A percentile compares a stretch with the other conserved stretches of the same genome.
These are phyloP conservation scores for Tenthredo mesomela DNA, from an alignment of 2,888 invertebrate species.

Conservation along the genomic window DNA sequence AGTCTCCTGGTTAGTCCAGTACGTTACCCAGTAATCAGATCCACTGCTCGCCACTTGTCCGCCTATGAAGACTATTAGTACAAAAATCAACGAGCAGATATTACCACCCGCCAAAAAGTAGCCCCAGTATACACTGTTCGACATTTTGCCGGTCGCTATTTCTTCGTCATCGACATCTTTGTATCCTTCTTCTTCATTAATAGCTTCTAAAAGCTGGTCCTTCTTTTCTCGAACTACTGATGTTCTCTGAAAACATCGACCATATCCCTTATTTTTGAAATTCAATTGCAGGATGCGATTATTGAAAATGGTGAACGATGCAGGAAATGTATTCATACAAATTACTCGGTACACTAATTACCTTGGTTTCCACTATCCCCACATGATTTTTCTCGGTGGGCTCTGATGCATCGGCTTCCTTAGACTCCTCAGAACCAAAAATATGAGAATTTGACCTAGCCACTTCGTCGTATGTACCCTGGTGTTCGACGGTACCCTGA, in stretches of 20 bases:
- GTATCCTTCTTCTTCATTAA: no score
- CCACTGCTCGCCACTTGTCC: constrained; percentile 84
- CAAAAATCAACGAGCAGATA: constrained; percentile 78
- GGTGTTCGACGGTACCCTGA: constrained; percentile 68
- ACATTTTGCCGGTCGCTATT: constrained; percentile 76
- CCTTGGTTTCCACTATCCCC: no score
- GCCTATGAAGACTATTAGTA: constrained; percentile 80
- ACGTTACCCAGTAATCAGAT: constrained; percentile 87
- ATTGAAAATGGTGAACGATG: no score
- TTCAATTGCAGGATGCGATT: no score
- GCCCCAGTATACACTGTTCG: constrained; percentile 75
- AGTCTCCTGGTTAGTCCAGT: constrained; percentile 79
- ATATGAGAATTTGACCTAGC: constrained; percentile 69
- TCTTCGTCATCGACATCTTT: constrained; percentile 71
- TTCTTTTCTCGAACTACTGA: no score
- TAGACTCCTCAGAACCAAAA: constrained; percentile 57
- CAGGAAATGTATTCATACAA: no score
- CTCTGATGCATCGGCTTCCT: background rate
- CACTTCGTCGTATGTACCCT: constrained; percentile 73
- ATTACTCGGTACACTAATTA: no score
- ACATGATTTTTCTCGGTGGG: no score
- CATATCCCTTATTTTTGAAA: no score
- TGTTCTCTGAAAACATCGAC: no score
- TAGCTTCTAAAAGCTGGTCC: no score
- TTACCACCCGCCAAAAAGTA: constrained; percentile 81